These are phyloP conservation scores for Caenorhabditis sp. DNA, from an alignment of 2,888 invertebrate species.

Conservation along the genomic window DNA sequence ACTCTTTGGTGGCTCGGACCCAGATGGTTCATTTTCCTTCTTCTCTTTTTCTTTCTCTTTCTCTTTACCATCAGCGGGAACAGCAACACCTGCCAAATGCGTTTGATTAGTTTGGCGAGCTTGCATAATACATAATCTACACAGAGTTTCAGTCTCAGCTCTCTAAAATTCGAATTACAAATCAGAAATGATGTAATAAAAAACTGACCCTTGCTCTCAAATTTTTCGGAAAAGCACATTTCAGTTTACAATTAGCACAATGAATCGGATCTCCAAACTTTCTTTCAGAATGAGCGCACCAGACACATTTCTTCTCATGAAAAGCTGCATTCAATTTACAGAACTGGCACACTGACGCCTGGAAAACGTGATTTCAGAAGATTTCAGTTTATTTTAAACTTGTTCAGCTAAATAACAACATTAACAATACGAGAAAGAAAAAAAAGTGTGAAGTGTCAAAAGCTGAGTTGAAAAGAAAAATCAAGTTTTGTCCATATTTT, in stretches of 20 bases:
- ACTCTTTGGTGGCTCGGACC: too few species aligned
- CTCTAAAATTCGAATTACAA: too few species aligned
- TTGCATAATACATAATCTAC: constrained; percentile 52
- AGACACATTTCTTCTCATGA: constrained; percentile 60
- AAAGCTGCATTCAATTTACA: constrained; percentile 66
- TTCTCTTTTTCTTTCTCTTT: background rate
- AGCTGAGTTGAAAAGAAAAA: too few species aligned
- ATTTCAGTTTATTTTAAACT: too few species aligned
- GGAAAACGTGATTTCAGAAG: constrained; percentile 10
- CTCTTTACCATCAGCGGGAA: constrained; percentile 5
- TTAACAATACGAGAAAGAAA: too few species aligned
- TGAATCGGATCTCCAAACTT: constrained; percentile 56
- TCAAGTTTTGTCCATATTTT: too few species aligned
- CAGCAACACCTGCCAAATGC: constrained; percentile 36
- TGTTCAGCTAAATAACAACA: too few species aligned
- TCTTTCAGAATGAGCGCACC: constrained; percentile 60
- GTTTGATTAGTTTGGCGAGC: constrained; percentile 36
- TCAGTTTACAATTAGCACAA: constrained; percentile 58
- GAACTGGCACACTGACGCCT: constrained; percentile 61
- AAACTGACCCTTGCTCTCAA: background rate
- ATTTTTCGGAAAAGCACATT: constrained; percentile 53
- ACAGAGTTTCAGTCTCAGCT: constrained; percentile 32
- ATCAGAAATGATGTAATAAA: too few species aligned
- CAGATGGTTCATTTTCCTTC: background rate
- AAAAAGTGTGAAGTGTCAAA: too few species aligned